A percentile compares a stretch with the other conserved stretches of the same genome.
Conservation (phyloP, 2,797 vertebrate species). For the Phyllotis vaccarum region DNA sequence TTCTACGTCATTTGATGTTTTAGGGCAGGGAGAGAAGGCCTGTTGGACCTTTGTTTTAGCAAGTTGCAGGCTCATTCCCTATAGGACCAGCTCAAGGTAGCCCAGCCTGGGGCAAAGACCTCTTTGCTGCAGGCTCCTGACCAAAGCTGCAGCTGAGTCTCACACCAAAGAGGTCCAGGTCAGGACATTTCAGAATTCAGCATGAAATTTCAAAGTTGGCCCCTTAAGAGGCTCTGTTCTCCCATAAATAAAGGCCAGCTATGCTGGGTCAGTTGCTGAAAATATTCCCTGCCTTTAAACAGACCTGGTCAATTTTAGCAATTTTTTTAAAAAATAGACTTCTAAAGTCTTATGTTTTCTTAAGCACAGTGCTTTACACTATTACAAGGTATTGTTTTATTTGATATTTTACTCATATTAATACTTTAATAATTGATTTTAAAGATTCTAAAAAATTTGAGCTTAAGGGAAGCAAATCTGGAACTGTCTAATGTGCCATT, state of each 20-base stretch:
- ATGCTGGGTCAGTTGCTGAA: neutral
- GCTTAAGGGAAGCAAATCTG: neutral
- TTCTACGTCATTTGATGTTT: neutral
- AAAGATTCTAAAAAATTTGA: neutral
- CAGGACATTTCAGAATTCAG: slow-evolving; percentile 42
- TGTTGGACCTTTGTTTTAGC: neutral
- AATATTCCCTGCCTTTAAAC: neutral
- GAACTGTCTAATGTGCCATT: neutral
- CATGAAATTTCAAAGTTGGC: neutral
- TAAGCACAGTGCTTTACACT: slow-evolving; percentile 26
- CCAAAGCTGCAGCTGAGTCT: slow-evolving; percentile 1
- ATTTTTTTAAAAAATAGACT: neutral
- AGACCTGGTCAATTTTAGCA: slow-evolving; percentile 33
- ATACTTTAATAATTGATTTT: slow-evolving; percentile 39
- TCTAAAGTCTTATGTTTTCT: neutral
- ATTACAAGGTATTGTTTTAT: slow-evolving; percentile 32
- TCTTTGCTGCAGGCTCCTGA: slow-evolving; percentile 23
- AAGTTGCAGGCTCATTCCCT: neutral
- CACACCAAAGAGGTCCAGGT: slow-evolving; percentile 51
- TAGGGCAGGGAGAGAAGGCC: neutral
- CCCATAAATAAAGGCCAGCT: neutral
- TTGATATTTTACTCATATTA: slow-evolving; percentile 55
- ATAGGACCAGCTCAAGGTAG: neutral
- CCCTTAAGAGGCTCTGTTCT: slow-evolving; percentile 5
- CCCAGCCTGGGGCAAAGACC: neutral